These are phyloP conservation scores for Rhinichthys klamathensis DNA, from an alignment of 2,113 vertebrate genomes.

Conservation along the genomic window DNA sequence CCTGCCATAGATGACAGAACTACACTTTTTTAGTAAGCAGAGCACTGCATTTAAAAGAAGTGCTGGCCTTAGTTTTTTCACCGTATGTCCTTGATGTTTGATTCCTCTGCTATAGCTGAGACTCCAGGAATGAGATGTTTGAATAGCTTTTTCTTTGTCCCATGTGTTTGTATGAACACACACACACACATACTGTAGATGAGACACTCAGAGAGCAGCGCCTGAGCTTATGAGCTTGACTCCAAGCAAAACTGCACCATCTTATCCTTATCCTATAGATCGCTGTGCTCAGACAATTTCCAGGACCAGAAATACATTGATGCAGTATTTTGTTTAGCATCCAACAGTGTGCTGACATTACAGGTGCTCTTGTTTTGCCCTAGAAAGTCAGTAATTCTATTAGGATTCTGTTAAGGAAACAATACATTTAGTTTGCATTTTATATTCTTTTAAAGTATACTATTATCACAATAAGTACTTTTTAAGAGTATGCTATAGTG, in stretches of 20 bases:
- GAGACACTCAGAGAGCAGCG: neutral
- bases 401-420: neutral
- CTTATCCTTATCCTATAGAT: conserved; percentile 1
- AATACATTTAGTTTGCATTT: too few species aligned
- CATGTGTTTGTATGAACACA: conserved; percentile 10
- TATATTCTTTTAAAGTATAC: too few species aligned
- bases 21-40: too few species aligned
- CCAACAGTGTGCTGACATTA: neutral
- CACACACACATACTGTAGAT: neutral
- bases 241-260: neutral
- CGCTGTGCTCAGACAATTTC: neutral
- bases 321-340: neutral
- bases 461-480: too few species aligned
- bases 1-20: neutral
- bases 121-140: conserved; percentile 26
- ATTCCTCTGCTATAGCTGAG: conserved; percentile 18
- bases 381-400: neutral
- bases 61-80: conserved; percentile 19
- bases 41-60: conserved; percentile 60
- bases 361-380: neutral
- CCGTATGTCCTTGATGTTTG: conserved; percentile 24
- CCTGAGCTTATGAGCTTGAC: conserved; percentile 25
- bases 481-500: too few species aligned
- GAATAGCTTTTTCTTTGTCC: too few species aligned
- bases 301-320: conserved; percentile 8